Percentiles rank a stretch among this genome's conserved stretches.
These are phyloP conservation scores for Macrochelys suwanniensis DNA, from an alignment of 2,797 vertebrate species.

Conservation along the genomic window DNA sequence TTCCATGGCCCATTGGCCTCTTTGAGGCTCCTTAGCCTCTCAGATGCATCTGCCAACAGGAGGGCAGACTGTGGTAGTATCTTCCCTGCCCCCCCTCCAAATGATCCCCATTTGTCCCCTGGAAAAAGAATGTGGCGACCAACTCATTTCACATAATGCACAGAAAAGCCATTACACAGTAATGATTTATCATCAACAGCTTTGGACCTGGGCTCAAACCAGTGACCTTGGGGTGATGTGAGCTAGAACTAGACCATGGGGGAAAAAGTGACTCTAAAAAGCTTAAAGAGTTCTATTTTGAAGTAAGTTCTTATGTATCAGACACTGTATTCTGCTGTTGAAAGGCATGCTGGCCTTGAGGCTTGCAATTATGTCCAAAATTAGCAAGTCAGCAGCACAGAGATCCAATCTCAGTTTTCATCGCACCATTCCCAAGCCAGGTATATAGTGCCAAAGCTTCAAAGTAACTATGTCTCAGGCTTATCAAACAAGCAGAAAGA, in stretches of 20 bases:
- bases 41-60: background rate
- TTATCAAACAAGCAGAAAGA: slow-evolving; percentile 65
- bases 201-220: background rate
- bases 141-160: background rate
- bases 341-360: slow-evolving; percentile 65
- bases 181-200: background rate
- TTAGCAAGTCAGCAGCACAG: slow-evolving; percentile 71
- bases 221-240: background rate
- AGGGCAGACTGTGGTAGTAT: background rate
- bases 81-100: background rate
- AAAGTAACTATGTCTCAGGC: slow-evolving; percentile 74
- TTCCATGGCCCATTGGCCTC: background rate
- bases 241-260: slow-evolving; percentile 15
- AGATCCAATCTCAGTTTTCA: slow-evolving; percentile 74
- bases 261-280: background rate
- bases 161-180: background rate
- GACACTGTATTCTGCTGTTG: slow-evolving; percentile 67
- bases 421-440: slow-evolving; percentile 72
- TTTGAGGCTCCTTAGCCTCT: background rate
- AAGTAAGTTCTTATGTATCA: slow-evolving; percentile 55
- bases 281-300: slow-evolving; percentile 42
- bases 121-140: background rate
- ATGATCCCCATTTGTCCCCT: background rate
- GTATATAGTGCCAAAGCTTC: slow-evolving; percentile 69
- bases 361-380: slow-evolving; percentile 67